These are phyloP conservation scores for Sarcophaga caerulescens DNA, from an alignment of 2,888 invertebrate genomes.

Conservation along the genomic window DNA sequence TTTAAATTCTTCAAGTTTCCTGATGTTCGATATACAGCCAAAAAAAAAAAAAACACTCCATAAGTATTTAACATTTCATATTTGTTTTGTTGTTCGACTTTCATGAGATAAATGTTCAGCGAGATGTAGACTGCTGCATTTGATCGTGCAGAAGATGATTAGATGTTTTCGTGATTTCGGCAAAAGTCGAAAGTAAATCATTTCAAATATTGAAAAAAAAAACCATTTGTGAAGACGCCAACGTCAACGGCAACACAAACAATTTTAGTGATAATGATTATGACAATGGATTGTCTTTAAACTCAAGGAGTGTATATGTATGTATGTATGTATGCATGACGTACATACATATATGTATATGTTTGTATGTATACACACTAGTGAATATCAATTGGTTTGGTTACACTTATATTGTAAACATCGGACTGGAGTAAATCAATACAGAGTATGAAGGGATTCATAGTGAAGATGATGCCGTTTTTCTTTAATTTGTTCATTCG, in stretches of 20 bases:
- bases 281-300: constrained; percentile 48
- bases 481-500: not conserved
- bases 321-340: no score
- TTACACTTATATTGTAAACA: constrained; percentile 36
- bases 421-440: constrained; percentile 64
- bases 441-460: not conserved
- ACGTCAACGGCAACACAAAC: constrained; percentile 51
- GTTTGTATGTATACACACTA: not conserved
- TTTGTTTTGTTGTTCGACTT: not conserved
- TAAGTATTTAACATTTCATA: not conserved
- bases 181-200: constrained; percentile 79
- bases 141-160: constrained; percentile 74
- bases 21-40: no score
- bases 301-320: not conserved
- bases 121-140: constrained; percentile 59
- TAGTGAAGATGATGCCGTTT: not conserved
- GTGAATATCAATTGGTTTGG: not conserved
- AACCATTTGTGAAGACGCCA: constrained; percentile 67
- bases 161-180: constrained; percentile 78
- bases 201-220: constrained; percentile 62
- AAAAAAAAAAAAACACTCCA: no score
- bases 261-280: constrained; percentile 62
- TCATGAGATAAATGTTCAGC: not conserved
- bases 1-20: no score
- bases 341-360: not conserved